These are phyloP conservation scores for Artemia sinica DNA, from an alignment of 2,888 invertebrate species.

Conservation along the genomic window DNA sequence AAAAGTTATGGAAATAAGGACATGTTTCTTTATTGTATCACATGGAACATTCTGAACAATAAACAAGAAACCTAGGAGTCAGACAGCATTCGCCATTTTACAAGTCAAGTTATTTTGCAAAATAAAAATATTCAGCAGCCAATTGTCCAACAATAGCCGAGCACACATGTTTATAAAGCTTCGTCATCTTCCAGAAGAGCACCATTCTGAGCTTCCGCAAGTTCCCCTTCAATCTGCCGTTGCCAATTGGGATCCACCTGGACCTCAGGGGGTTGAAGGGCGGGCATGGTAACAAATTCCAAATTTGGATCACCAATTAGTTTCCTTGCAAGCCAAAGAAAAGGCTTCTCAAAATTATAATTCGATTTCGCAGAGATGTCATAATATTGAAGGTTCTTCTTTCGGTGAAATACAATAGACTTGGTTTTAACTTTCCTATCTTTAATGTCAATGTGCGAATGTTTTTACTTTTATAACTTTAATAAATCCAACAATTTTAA, in stretches of 20 bases:
- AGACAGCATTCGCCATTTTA: too few species aligned
- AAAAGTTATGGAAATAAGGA: too few species aligned
- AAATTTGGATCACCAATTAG: slow-evolving; percentile 42
- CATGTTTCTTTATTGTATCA: too few species aligned
- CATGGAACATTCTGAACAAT: too few species aligned
- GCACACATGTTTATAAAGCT: slow-evolving; percentile 52
- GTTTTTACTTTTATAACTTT: too few species aligned
- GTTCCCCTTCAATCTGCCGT: slow-evolving; percentile 27
- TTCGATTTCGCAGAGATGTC: slow-evolving; percentile 45
- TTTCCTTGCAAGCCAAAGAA: slow-evolving; percentile 42
- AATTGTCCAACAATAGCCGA: too few species aligned
- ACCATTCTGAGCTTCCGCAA: slow-evolving; percentile 71
- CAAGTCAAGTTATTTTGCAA: too few species aligned
- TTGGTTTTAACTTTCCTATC: slow-evolving; percentile 99
- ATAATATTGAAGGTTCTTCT: slow-evolving; percentile 82
- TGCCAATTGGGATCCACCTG: slow-evolving; percentile 38
- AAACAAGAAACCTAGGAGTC: too few species aligned
- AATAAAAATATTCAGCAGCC: too few species aligned
- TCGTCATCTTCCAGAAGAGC: slow-evolving; percentile 96
- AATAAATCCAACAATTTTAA: too few species aligned
- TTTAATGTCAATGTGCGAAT: too few species aligned
- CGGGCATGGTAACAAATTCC: slow-evolving; percentile 44
- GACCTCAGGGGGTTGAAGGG: slow-evolving; percentile 41
- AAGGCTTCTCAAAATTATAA: slow-evolving; percentile 46
- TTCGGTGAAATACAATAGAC: slow-evolving; percentile 95